Percentiles rank a stretch among this genome's conserved stretches.
phyloP scores from a whole-genome alignment of 2,888 invertebrate genomes.

The Camptogramma bilineatum region DNA sequence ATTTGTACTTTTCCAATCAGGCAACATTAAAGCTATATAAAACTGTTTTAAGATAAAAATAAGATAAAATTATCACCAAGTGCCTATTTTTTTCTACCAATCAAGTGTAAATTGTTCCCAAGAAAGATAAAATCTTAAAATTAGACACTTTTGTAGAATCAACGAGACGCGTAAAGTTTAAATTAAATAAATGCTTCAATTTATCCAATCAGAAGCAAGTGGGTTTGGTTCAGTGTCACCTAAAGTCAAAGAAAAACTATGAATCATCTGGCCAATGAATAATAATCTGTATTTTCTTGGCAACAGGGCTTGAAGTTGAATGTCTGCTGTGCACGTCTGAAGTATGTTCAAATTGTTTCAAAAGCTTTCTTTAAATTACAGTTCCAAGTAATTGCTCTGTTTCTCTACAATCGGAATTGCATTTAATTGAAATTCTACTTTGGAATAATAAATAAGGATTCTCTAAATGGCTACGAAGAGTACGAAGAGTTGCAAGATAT shows the following conservation, averaged over 20 bases:
- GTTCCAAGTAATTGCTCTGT: conserved; percentile 43
- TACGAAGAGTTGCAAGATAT: conserved; percentile 1
- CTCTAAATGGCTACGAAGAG: conserved; percentile 20
- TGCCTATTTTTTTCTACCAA: neutral
- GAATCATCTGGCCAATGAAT: conserved; percentile 10
- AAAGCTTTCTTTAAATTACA: conserved; percentile 44
- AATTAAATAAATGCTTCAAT: conserved; percentile 60
- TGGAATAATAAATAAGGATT: conserved; percentile 34
- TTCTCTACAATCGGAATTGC: conserved; percentile 37
- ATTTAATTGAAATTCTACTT: conserved; percentile 44
- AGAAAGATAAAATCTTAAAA: conserved; percentile 30
- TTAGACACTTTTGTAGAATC: conserved; percentile 22
- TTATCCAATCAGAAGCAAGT: conserved; percentile 54
- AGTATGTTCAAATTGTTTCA: conserved; percentile 35
- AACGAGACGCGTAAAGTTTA: conserved; percentile 48
- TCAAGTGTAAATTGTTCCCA: conserved; percentile 14
- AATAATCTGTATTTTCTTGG: neutral
- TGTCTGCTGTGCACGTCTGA: conserved; percentile 5
- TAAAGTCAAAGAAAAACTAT: conserved; percentile 25
- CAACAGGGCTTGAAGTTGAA: conserved; percentile 21
- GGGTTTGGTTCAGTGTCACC: conserved; percentile 34
- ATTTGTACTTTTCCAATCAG: too few species aligned
- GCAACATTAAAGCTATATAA: too few species aligned
- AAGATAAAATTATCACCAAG: neutral
- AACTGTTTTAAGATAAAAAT: too few species aligned